Percentiles rank a stretch among this genome's conserved stretches.
Conservation (phyloP, 2,888 invertebrate species). For the Seira musarum region DNA sequence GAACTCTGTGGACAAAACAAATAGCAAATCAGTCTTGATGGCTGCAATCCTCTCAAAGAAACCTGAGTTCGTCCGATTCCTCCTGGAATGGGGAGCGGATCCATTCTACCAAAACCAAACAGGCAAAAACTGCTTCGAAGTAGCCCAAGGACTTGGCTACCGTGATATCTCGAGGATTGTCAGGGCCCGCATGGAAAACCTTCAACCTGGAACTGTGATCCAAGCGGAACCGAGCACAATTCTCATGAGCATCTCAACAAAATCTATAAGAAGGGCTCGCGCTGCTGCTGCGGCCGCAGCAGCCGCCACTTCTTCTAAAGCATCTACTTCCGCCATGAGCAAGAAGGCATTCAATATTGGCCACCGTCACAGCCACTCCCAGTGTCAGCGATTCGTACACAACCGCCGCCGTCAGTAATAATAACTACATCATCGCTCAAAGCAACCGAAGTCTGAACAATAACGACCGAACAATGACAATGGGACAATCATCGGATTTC, state of each 20-base stretch:
- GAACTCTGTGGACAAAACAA: conserved; percentile 50
- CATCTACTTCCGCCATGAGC: too few relatives aligned
- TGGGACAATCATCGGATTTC: background rate
- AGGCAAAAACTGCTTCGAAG: conserved; percentile 66
- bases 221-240: too few relatives aligned
- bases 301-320: too few relatives aligned
- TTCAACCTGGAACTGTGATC: too few relatives aligned
- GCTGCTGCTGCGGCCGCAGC: too few relatives aligned
- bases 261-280: too few relatives aligned
- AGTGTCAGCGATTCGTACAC: background rate
- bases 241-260: too few relatives aligned
- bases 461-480: background rate
- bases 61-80: conserved; percentile 56
- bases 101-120: conserved; percentile 61
- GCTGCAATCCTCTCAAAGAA: conserved; percentile 60
- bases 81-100: conserved; percentile 67
- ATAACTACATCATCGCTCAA: background rate
- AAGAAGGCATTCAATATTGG: too few relatives aligned
- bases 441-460: background rate
- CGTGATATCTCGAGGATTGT: conserved; percentile 23
- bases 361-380: background rate
- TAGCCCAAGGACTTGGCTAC: conserved; percentile 58
- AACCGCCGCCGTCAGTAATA: background rate
- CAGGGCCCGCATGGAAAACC: conserved; percentile 14
- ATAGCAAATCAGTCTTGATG: conserved; percentile 64